Percentiles rank a stretch among this genome's conserved stretches.
Evolutionary conservation across 2,797 vertebrate species (phyloP).

Genomic region (Cryptoprocta ferox): DNA sequence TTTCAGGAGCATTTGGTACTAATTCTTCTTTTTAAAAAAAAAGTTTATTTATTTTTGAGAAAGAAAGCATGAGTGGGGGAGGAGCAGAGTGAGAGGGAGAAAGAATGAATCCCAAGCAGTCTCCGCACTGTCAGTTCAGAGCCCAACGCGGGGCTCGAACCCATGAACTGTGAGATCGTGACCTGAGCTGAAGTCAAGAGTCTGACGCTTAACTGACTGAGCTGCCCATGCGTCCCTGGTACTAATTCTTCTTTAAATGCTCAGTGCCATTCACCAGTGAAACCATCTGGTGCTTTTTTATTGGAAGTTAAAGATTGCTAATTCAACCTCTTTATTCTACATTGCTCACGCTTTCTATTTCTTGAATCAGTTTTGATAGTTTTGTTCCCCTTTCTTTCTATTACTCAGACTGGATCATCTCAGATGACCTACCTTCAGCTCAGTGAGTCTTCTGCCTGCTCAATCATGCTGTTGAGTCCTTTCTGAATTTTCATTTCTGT

Average conservation of each 20-base stretch:
- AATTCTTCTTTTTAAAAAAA: too few relatives aligned
- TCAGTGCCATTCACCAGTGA: not conserved
- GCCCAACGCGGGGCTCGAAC: too few relatives aligned
- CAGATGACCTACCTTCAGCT: not conserved
- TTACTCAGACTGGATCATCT: not conserved
- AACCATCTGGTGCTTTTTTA: not conserved
- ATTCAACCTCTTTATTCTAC: not conserved
- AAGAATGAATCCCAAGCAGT: too few relatives aligned
- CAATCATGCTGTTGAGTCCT: not conserved
- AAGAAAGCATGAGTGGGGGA: too few relatives aligned
- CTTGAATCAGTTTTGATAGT: not conserved
- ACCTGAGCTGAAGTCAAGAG: too few relatives aligned
- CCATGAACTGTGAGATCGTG: too few relatives aligned
- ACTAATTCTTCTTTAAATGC: not conserved
- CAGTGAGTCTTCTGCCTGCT: not conserved
- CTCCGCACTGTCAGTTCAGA: too few relatives aligned
- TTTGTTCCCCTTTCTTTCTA: not conserved
- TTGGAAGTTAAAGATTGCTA: not conserved
- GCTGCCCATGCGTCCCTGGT: too few relatives aligned
- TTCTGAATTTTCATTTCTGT: not conserved
- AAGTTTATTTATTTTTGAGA: too few relatives aligned
- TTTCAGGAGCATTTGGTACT: not conserved
- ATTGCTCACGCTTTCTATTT: not conserved
- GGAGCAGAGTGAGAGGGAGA: too few relatives aligned
- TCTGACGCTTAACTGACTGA: too few relatives aligned